Evolutionary conservation across 2,888 invertebrate genomes (phyloP).

Genomic region (Cryptophagus acutangulus): DNA sequence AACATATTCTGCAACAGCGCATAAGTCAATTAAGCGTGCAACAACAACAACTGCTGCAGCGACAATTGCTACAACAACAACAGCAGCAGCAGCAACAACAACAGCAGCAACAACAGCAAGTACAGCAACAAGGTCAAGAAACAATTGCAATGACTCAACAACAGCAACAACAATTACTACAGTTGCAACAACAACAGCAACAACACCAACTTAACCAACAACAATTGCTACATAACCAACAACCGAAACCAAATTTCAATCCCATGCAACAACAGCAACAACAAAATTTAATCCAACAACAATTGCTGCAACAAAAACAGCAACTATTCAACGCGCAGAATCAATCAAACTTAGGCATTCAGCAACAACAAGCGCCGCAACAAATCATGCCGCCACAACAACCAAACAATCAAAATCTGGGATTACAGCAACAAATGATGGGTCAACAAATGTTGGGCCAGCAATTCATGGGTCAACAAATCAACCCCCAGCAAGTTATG

Average conservation of each 20-base stretch:
- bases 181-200: slow-evolving; percentile 29
- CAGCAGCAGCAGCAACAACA: slow-evolving; percentile 35
- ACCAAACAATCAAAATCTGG: slow-evolving; percentile 12
- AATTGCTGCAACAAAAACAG: slow-evolving; percentile 29
- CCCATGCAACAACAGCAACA: slow-evolving; percentile 12
- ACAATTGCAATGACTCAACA: slow-evolving; percentile 21
- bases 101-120: slow-evolving; percentile 36
- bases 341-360: slow-evolving; percentile 8
- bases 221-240: slow-evolving; percentile 34
- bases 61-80: slow-evolving; percentile 38
- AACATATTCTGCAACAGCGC: slow-evolving; percentile 42
- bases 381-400: slow-evolving; percentile 22
- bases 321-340: slow-evolving; percentile 22
- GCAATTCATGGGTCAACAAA: too few species aligned
- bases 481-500: slow-evolving; percentile 51
- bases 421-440: slow-evolving; percentile 16
- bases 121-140: slow-evolving; percentile 30
- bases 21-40: slow-evolving; percentile 31
- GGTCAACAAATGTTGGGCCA: slow-evolving; percentile 34
- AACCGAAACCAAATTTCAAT: slow-evolving; percentile 16
- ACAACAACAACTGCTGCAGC: slow-evolving; percentile 28
- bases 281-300: slow-evolving; percentile 20
- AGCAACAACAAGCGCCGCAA: slow-evolving; percentile 26
- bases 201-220: slow-evolving; percentile 23
- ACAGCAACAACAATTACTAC: slow-evolving; percentile 27